These are phyloP conservation scores for Chrysolina haemoptera DNA, from an alignment of 2,888 invertebrate species.

Conservation along the genomic window DNA sequence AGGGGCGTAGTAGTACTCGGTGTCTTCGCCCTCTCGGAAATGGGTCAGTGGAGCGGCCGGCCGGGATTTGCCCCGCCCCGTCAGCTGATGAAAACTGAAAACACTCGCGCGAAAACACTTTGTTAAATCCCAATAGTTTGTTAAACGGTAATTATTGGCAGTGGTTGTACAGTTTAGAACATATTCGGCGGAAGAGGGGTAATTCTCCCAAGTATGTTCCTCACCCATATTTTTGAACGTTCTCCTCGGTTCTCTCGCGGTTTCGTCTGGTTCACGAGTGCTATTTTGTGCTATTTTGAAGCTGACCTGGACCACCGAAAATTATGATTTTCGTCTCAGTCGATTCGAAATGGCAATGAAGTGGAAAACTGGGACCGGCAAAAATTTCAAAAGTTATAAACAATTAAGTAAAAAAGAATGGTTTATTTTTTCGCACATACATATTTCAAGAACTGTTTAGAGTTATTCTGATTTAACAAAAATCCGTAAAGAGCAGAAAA, in stretches of 20 bases:
- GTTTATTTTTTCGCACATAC: too few relatives aligned
- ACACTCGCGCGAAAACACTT: constrained; percentile 49
- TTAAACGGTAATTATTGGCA: constrained; percentile 63
- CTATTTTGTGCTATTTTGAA: too few relatives aligned
- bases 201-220: constrained; percentile 36
- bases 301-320: too few relatives aligned
- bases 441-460: too few relatives aligned
- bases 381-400: too few relatives aligned
- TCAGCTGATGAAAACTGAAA: constrained; percentile 55
- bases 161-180: constrained; percentile 65
- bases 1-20: constrained; percentile 50
- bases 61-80: constrained; percentile 55
- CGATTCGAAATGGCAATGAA: too few relatives aligned
- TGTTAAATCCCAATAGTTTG: constrained; percentile 56
- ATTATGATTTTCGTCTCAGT: too few relatives aligned
- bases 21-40: constrained; percentile 62
- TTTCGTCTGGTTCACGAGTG: too few relatives aligned
- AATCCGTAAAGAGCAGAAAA: too few relatives aligned
- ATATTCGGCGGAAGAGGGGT: constrained; percentile 44
- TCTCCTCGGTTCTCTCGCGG: constrained; percentile 17
- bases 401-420: too few relatives aligned
- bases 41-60: constrained; percentile 62
- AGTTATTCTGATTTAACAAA: too few relatives aligned
- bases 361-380: too few relatives aligned
- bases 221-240: constrained; percentile 39